These are phyloP conservation scores for Lemur catta DNA, from an alignment of 2,797 vertebrate species.

Conservation along the genomic window DNA sequence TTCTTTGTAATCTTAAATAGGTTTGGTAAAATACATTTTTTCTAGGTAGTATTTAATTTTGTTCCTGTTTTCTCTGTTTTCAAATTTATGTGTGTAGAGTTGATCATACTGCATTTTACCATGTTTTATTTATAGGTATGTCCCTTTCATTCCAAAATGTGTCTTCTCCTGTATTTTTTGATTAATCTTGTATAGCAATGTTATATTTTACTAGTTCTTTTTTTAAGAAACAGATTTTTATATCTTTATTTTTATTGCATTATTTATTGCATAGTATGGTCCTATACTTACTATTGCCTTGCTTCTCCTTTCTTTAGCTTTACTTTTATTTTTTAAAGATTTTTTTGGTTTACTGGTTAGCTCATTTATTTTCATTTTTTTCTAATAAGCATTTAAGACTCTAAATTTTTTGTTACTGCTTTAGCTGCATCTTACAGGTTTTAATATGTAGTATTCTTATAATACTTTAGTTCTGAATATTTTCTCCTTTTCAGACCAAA, in stretches of 20 bases:
- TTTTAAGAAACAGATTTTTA: background rate
- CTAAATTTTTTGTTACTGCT: background rate
- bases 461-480: background rate
- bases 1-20: background rate
- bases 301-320: background rate
- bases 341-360: background rate
- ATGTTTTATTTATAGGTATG: background rate
- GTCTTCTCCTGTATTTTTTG: background rate
- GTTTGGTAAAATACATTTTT: background rate
- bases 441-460: background rate
- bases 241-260: background rate
- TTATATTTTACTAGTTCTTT: background rate
- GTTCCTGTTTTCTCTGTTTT: background rate
- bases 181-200: background rate
- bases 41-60: background rate
- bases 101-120: background rate
- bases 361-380: background rate
- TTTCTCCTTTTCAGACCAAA: background rate
- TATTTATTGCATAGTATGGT: background rate
- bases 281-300: background rate
- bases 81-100: background rate
- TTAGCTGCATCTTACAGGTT: background rate
- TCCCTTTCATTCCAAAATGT: background rate
- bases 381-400: background rate
- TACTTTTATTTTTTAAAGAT: background rate